Evolutionary conservation across 2,113 vertebrate species (phyloP), one percentile per base, ranked within the genome.

Genomic region (Arizona elegans): DNA sequence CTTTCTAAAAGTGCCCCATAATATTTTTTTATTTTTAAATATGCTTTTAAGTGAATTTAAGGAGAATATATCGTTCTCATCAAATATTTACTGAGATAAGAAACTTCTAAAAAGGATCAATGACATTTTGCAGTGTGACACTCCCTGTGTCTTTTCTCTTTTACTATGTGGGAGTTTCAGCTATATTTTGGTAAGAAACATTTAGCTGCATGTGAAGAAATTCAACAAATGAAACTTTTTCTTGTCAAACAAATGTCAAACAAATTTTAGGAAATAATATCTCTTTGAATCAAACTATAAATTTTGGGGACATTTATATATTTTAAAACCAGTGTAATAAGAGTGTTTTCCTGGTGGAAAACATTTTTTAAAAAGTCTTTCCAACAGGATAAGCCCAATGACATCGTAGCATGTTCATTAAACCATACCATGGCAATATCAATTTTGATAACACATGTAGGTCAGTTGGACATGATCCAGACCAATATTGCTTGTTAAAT

Each of bases 401-500:
- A 81, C 0, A 55, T 92, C 90, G 5, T 86, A 90, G 52, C 70
- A 6, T 9, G 88, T 92, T 6, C 55, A 47, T 59, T 1, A 24
- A 89, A 91, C 62, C 23, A 43, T 6, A 38, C 53, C 23, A 8
- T 23, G 92, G 81, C 13, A 17, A 93, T 90, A 92, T 92, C 19
- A 1, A 0, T 8, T 59, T 88, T 95, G 86, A 13, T 91, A 1
- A 0, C 86, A 91, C 92, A 59, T 62, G 55, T 54, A 86, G 52
- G 21, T 26, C 87, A 62, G 9, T 19, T 94, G 62, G 88, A 65
- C 19, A 94, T 50, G 75, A 93, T 92, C 88, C 93, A 90, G 88
- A 56, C 4, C 65, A 86, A 29, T 93, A 62, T 75, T 92, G 9
- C 19, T 91, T 96, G 75, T 62, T 93, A 47, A n/a, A 70, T 33